These are phyloP conservation scores for Tadarida brasiliensis DNA, from an alignment of 2,797 vertebrate species.

Conservation along the genomic window DNA sequence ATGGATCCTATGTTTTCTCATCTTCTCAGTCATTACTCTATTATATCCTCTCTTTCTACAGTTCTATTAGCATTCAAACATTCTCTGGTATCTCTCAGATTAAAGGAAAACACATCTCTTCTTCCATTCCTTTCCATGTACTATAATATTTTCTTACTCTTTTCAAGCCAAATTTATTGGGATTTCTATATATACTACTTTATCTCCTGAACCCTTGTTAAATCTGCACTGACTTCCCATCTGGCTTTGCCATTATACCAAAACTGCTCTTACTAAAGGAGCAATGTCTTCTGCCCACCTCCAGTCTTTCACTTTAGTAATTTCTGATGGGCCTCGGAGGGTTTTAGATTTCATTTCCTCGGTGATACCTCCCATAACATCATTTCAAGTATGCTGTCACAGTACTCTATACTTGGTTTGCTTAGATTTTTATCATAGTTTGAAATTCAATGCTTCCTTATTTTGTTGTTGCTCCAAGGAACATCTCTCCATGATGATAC, in stretches of 20 bases:
- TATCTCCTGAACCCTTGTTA: not conserved
- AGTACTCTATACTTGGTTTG: not conserved
- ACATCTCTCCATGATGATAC: not conserved
- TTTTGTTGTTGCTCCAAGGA: not conserved
- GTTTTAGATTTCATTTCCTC: not conserved
- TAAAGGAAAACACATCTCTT: not conserved
- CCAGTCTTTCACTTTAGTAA: not conserved
- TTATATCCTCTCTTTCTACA: not conserved
- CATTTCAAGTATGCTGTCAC: not conserved
- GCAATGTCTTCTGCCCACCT: not conserved
- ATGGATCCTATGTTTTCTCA: not conserved
- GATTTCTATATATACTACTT: not conserved
- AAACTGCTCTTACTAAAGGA: not conserved
- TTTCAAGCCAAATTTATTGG: slow-evolving; percentile 27
- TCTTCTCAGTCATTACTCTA: not conserved
- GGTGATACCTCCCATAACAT: not conserved
- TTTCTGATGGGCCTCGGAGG: not conserved
- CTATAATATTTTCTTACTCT: not conserved
- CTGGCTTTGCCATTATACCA: not conserved
- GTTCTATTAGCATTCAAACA: not conserved
- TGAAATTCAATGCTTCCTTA: not conserved
- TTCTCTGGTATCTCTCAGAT: not conserved
- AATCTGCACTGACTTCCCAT: not conserved
- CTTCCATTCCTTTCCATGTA: not conserved
- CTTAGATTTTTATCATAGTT: slow-evolving; percentile 12